These are phyloP conservation scores for Aptenodytes patagonicus DNA, from an alignment of 2,113 vertebrate genomes.

Conservation along the genomic window DNA sequence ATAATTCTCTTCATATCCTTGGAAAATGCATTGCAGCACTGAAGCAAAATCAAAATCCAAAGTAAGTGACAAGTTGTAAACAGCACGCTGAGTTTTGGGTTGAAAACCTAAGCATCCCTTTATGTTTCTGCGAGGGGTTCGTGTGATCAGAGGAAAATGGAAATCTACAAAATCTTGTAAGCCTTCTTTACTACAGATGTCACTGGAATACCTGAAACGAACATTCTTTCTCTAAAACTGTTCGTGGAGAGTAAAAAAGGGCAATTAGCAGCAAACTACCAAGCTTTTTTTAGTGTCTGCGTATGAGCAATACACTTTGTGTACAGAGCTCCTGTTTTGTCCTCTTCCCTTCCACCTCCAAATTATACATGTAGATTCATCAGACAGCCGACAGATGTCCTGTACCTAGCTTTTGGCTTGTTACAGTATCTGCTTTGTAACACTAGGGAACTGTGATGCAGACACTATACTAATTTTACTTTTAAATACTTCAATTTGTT, in stretches of 20 bases:
- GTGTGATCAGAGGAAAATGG: not conserved
- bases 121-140: not conserved
- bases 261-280: not conserved
- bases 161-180: not conserved
- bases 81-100: not conserved
- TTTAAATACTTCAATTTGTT: not conserved
- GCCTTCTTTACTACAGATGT: not conserved
- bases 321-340: not conserved
- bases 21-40: conserved; percentile 88
- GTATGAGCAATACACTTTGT: not conserved
- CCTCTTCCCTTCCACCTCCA: not conserved
- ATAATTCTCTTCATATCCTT: conserved; percentile 89
- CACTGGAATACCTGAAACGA: not conserved
- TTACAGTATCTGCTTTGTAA: not conserved
- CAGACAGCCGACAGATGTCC: not conserved
- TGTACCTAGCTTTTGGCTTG: not conserved
- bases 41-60: conserved; percentile 80
- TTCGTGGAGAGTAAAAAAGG: not conserved
- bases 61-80: conserved; percentile 67
- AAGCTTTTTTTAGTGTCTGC: not conserved
- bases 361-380: not conserved
- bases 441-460: not conserved
- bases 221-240: not conserved
- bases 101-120: not conserved
- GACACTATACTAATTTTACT: not conserved